Base-by-base conservation (phyloP, 2,797 vertebrate species). In the Caiman crocodilus region DNA sequence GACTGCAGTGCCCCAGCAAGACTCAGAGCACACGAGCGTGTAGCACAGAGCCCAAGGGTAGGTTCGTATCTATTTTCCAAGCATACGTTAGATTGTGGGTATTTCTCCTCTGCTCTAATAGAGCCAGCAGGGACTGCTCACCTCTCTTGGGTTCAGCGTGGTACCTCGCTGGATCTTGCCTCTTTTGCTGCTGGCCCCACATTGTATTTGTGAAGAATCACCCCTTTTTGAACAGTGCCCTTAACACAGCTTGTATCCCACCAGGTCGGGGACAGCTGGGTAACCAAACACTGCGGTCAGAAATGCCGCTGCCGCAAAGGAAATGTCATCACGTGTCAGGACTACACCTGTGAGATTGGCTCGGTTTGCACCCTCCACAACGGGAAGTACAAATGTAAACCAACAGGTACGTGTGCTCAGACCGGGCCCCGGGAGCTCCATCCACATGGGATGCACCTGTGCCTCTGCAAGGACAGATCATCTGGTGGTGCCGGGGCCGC, bases 251-350 rank as follows among this genome's bases (percentile, higher is more conserved):
- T 76, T 91, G 17, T 77, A n/a, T 87, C 76, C 16, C 74, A 75
- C 16, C 88, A 98, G 98, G 97, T 98, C 83, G 97, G 96, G 26
- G 97, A 98, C 58, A 97, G 85, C 57, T 98, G 98, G 98, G 95
- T 98, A 95, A 98, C 96, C 18, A 76, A 93, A 75, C 96, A 98
- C 93, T 98, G 98, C 93, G 93, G 79, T 82, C 84, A 97, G 89
- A 98, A 97, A 95, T 98, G 98, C 91, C 77, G 97, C 91, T 99
- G 98, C 89, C 92, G 97, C 65, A 87, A 95, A 75, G 95, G 97
- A 0, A 98, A 97, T 57, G 76, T 92, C 82, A 97, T 98, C 81
- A 90, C 92, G 3, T 98, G 98, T 42, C 90, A 94, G 26, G 85
- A 97, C 82, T 96, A 98, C 2, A 95, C 94, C 85, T 99, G 98